Evolutionary conservation across 2,888 invertebrate genomes (phyloP), one percentile per base, ranked within the genome.

Genomic region (Oscheius sp.): DNA sequence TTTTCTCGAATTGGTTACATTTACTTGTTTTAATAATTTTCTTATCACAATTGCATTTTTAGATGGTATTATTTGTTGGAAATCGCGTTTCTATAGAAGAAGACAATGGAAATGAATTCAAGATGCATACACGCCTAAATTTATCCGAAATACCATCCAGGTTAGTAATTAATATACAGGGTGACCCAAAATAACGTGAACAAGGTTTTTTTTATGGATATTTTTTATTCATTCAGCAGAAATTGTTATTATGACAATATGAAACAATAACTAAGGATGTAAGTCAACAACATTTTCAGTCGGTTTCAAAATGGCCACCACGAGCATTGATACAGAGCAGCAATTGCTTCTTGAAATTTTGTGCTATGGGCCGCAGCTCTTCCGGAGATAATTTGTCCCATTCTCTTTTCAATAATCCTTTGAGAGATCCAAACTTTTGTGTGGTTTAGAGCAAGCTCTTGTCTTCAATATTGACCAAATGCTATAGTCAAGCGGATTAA

Each of bases 61-160:
- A 5, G 3, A 52, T 34, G 52, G 42, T 65, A 1, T 33, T 39
- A 15, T 3, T 20, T 8, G 50, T 29, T 15, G 64, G 37, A 17
- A 48, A 17, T 3, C 12, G 17, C 15, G 25, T 65, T 29, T 15
- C 17, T n/a, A 23, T 53, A 10, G 72, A 74, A 29, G 76, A 79
- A 57, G 76, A 76, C 65, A 68, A 69, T 20, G 63, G 65, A 15
- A 73, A 75, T 39, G 79, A 79, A 48, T 79, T 79, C 67, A 69
- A 75, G 52, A 79, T 76, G 76, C 79, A 79, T 29, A 64, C 75
- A 3, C 75, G 70, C 33, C 65, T 74, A 8, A 55, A 65, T n/a
- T 57, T 76, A 4, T 65, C 70, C 27, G 79, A 79, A 46, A 48
- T 68, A 33, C 58, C 57, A 12, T 39, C 39, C 15, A 52, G 33